Conservation (phyloP, 2,113 vertebrate genomes). For the Leucoraja erinaceus region DNA sequence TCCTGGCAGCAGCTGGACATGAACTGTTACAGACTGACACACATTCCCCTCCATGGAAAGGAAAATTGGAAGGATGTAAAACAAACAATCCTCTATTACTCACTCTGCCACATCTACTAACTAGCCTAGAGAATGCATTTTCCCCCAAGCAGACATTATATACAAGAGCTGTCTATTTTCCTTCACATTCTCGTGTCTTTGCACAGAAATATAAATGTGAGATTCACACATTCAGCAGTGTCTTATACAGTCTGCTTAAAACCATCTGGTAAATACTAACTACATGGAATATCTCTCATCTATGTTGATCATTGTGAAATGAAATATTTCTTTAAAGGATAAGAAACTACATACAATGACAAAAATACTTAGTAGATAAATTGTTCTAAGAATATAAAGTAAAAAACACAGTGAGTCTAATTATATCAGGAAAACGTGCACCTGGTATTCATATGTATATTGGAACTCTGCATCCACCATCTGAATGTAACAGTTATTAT, state of each 20-base stretch:
- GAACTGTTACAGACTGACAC: neutral
- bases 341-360: neutral
- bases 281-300: neutral
- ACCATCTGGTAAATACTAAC: neutral
- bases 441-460: conserved; percentile 97
- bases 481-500: conserved; percentile 70
- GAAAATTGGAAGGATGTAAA: neutral
- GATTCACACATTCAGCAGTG: neutral
- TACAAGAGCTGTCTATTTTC: neutral
- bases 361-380: neutral
- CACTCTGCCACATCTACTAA: neutral
- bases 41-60: neutral
- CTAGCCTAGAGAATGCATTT: neutral
- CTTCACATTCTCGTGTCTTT: neutral
- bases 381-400: neutral
- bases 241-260: neutral
- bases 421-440: conserved; percentile 44
- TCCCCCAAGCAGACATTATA: neutral
- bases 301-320: neutral
- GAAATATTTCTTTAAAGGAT: neutral
- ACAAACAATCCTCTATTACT: neutral
- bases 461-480: conserved; percentile 92
- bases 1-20: neutral
- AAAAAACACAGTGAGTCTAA: neutral
- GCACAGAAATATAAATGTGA: neutral